Evolutionary conservation across 2,113 vertebrate species (phyloP).

Genomic region (Albula goreensis): DNA sequence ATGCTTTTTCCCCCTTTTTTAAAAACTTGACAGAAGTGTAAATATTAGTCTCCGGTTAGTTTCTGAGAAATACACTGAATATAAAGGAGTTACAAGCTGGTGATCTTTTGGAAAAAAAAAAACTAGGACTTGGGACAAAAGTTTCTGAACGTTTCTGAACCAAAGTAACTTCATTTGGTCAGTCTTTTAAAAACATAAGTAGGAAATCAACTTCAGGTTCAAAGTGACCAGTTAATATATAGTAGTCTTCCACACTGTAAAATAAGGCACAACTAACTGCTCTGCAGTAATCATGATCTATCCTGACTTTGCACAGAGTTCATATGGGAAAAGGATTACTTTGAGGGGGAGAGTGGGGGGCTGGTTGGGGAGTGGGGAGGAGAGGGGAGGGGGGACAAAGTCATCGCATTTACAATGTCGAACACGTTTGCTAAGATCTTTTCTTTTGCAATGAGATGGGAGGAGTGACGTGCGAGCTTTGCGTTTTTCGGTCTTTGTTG

Average conservation of each 20-base stretch:
- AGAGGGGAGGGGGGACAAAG: background rate
- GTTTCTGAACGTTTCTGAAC: background rate
- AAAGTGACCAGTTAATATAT: background rate
- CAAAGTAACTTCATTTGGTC: background rate
- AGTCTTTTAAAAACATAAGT: background rate
- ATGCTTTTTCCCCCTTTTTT: background rate
- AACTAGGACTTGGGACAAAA: background rate
- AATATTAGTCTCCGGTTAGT: background rate
- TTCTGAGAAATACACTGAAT: background rate
- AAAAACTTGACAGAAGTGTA: background rate
- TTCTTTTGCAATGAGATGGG: constrained; percentile 14
- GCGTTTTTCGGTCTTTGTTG: constrained; percentile 21
- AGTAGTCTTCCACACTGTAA: background rate
- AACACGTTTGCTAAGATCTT: constrained; percentile 6
- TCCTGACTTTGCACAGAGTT: background rate
- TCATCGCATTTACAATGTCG: background rate
- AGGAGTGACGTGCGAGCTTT: constrained; percentile 10
- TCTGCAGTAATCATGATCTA: background rate
- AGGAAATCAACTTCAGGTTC: background rate
- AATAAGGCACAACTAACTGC: background rate
- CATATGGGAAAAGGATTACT: background rate
- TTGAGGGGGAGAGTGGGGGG: background rate
- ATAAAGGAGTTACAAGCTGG: background rate
- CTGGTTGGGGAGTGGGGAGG: background rate
- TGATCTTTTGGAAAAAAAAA: background rate